A percentile compares a stretch with the other conserved stretches of the same genome.
phyloP scores from a whole-genome alignment of 1,140 invertebrate species.

The Tetraneura akinire region DNA sequence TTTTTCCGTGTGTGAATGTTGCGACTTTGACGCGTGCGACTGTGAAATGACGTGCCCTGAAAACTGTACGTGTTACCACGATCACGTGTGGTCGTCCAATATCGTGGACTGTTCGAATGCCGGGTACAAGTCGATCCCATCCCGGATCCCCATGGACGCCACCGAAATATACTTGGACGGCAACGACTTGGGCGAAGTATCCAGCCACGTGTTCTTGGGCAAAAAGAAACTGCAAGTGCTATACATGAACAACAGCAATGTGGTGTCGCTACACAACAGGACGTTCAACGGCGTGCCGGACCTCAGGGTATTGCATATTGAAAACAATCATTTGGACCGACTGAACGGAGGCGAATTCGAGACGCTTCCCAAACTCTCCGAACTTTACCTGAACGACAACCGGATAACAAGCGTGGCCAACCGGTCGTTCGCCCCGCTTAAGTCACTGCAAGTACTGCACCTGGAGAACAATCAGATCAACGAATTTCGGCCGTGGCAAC shows the following conservation, averaged over 20 bases:
- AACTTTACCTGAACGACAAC: constrained; percentile 87
- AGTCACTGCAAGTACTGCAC: constrained; percentile 79
- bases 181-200: constrained; percentile 82
- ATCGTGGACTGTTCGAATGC: constrained; percentile 88
- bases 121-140: constrained; percentile 78
- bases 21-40: constrained; percentile 92
- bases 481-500: constrained; percentile 65
- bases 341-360: constrained; percentile 83
- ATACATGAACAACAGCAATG: constrained; percentile 85
- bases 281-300: constrained; percentile 84
- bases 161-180: constrained; percentile 91
- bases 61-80: constrained; percentile 92
- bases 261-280: constrained; percentile 82
- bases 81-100: constrained; percentile 90
- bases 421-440: constrained; percentile 78
- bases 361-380: constrained; percentile 75
- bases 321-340: constrained; percentile 79
- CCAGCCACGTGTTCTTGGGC: constrained; percentile 88
- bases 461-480: constrained; percentile 80
- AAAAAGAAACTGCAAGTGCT: constrained; percentile 83
- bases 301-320: constrained; percentile 78
- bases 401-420: constrained; percentile 81
- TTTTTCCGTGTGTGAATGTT: constrained; percentile 90
- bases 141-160: constrained; percentile 89
- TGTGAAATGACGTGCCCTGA: constrained; percentile 93